A percentile compares a stretch with the other conserved stretches of the same genome.
Evolutionary conservation across 2,113 vertebrate genomes (phyloP).

Genomic region (Loxodonta africana): DNA sequence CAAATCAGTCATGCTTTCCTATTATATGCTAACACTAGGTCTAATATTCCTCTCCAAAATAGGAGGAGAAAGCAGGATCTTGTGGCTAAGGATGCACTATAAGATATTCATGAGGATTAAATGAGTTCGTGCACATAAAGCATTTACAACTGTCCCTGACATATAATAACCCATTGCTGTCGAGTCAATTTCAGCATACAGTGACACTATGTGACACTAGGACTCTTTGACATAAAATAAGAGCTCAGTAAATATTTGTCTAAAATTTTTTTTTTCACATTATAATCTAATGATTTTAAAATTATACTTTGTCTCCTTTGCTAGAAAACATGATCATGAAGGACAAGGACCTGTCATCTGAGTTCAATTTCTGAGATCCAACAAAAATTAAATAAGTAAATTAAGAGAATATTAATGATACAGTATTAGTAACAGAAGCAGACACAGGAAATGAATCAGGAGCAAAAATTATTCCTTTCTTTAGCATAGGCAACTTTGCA

Average conservation of each 20-base stretch:
- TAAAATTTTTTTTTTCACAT: not conserved
- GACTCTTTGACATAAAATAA: too few species aligned
- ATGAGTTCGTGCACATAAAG: not conserved
- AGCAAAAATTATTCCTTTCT: not conserved
- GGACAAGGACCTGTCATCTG: not conserved
- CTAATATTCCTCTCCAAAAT: not conserved
- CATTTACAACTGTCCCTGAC: not conserved
- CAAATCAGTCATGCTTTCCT: not conserved
- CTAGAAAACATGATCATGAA: not conserved
- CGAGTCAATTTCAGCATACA: too few species aligned
- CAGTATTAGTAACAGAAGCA: not conserved
- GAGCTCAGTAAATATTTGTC: not conserved
- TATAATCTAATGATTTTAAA: not conserved
- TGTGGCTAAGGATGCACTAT: not conserved
- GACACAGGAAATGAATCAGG: conserved; percentile 1
- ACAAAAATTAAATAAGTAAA: conserved; percentile 33
- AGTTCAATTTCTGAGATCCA: not conserved
- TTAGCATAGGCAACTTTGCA: not conserved
- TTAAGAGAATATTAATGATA: not conserved
- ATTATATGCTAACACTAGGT: not conserved
- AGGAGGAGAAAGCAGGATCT: not conserved
- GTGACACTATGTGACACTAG: too few species aligned
- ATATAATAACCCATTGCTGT: not conserved
- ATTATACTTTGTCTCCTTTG: conserved; percentile 3
- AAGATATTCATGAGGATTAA: not conserved